A percentile compares a stretch with the other conserved stretches of the same genome.
phyloP scores from a whole-genome alignment of 2,888 invertebrate genomes.

The Nephrotoma flavescens region DNA sequence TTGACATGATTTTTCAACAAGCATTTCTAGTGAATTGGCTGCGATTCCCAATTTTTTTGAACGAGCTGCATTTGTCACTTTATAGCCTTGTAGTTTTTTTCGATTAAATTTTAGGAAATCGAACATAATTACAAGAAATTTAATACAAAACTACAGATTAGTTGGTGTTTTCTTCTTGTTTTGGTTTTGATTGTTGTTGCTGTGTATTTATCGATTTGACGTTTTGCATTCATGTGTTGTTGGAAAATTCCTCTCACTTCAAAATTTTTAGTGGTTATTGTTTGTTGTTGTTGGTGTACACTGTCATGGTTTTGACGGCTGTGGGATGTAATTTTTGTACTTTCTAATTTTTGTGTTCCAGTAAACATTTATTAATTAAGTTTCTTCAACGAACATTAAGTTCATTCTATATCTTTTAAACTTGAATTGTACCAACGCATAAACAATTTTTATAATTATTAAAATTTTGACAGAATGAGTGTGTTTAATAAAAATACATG shows the following conservation, averaged over 20 bases:
- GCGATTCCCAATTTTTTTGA: conserved; percentile 28
- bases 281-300: not conserved
- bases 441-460: too few relatives aligned
- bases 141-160: not conserved
- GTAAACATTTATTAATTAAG: too few relatives aligned
- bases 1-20: conserved; percentile 23
- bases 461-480: not conserved
- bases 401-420: too few relatives aligned
- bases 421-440: too few relatives aligned
- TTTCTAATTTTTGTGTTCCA: not conserved
- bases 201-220: not conserved
- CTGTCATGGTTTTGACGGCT: not conserved
- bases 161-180: not conserved
- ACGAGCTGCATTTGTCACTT: conserved; percentile 29
- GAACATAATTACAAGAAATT: not conserved
- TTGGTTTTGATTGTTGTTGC: not conserved
- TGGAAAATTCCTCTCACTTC: not conserved
- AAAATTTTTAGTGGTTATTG: not conserved
- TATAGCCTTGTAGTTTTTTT: conserved; percentile 26
- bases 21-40: conserved; percentile 26
- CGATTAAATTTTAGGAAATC: not conserved
- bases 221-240: not conserved
- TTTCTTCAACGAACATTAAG: too few relatives aligned
- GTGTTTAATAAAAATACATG: not conserved
- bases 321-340: not conserved